Percentiles rank a stretch among this genome's conserved stretches.
Conservation (phyloP, 2,113 vertebrate species). For the Ursus arctos region DNA sequence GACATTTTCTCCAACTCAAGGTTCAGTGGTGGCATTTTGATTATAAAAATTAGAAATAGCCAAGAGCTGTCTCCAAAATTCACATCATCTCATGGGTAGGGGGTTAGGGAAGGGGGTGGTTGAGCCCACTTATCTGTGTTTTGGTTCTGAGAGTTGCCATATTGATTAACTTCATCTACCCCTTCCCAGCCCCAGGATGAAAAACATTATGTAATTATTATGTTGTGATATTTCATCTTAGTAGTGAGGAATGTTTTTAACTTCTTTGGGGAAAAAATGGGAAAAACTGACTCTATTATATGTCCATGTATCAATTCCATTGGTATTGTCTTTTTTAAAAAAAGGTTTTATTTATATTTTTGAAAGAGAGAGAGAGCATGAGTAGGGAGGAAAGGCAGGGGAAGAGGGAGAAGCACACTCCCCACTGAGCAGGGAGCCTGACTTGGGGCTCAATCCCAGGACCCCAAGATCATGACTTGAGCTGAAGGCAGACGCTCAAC, state of each 20-base stretch:
- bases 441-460: background rate
- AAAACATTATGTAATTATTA: constrained; percentile 39
- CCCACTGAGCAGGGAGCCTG: background rate
- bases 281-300: background rate
- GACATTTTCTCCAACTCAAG: background rate
- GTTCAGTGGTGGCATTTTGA: background rate
- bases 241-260: constrained; percentile 28
- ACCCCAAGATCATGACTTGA: background rate
- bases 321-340: background rate
- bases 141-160: background rate
- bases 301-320: background rate
- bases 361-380: background rate
- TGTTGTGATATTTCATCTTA: constrained; percentile 18
- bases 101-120: background rate
- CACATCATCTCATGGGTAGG: background rate
- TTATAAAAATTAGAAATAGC: constrained; percentile 34
- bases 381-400: background rate
- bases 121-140: background rate
- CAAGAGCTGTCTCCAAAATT: background rate
- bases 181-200: background rate
- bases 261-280: constrained; percentile 1
- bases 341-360: background rate
- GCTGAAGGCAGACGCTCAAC: background rate
- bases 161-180: background rate
- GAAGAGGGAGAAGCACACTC: background rate